Conservation (phyloP, 1,140 invertebrate genomes). For the Danaus plexippus region DNA sequence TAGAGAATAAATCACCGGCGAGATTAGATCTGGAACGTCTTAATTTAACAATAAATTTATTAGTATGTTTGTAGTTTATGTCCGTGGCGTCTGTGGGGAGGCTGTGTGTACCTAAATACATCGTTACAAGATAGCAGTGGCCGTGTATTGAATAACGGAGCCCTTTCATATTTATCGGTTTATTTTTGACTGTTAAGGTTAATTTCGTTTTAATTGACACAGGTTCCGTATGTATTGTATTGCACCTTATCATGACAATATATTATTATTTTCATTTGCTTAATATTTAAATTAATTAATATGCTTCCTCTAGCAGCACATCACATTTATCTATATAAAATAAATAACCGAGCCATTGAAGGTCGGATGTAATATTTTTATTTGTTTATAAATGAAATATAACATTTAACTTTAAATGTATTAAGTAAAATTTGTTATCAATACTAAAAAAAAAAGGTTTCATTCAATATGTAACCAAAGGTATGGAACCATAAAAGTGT, state of each 20-base stretch:
- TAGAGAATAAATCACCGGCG: conserved; percentile 42
- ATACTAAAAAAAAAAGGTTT: not conserved
- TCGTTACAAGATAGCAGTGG: conserved; percentile 43
- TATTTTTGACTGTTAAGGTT: conserved; percentile 26
- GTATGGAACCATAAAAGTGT: conserved; percentile 33
- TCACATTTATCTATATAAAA: not conserved
- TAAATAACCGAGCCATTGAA: not conserved
- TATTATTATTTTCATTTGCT: not conserved
- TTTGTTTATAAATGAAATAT: not conserved
- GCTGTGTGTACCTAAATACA: conserved; percentile 43
- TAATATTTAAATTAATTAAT: conserved; percentile 7
- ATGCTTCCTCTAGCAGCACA: not conserved
- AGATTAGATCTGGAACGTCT: conserved; percentile 64
- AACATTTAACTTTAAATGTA: not conserved
- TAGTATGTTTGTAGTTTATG: conserved; percentile 43
- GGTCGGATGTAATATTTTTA: not conserved
- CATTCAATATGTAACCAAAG: too few species aligned
- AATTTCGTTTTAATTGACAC: conserved; percentile 10
- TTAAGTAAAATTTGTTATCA: not conserved
- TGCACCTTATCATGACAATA: too few species aligned
- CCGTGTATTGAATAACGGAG: conserved; percentile 39
- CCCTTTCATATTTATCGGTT: conserved; percentile 37
- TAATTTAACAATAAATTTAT: conserved; percentile 65
- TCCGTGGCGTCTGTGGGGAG: conserved; percentile 29
- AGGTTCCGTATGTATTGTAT: conserved; percentile 6